Evolutionary conservation across 2,113 vertebrate genomes (phyloP).

Genomic region (Fukomys damarensis): DNA sequence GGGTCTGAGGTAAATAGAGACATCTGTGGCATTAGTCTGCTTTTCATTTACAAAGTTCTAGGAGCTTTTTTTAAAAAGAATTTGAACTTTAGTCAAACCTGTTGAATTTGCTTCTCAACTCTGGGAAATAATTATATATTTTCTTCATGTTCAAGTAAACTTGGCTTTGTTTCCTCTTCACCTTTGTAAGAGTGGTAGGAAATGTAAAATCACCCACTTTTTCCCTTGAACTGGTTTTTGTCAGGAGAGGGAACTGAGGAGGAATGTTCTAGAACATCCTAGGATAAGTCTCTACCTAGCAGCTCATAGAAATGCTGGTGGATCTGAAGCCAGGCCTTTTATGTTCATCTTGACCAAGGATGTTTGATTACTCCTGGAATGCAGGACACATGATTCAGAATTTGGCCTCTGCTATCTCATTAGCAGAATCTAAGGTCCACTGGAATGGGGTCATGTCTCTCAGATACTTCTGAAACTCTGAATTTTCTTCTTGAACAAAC

Average conservation of each 20-base stretch:
- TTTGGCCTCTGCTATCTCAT: not conserved
- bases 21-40: slow-evolving; percentile 61
- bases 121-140: not conserved
- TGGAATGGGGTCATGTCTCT: not conserved
- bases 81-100: slow-evolving; percentile 34
- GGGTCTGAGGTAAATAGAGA: slow-evolving; percentile 62
- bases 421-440: not conserved
- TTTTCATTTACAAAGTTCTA: slow-evolving; percentile 69
- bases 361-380: not conserved
- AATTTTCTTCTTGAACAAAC: not conserved
- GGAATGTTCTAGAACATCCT: not conserved
- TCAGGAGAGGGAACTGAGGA: not conserved
- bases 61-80: slow-evolving; percentile 47
- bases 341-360: not conserved
- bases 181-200: not conserved
- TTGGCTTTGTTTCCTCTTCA: not conserved
- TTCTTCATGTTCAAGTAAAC: not conserved
- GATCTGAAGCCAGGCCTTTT: not conserved
- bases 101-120: not conserved
- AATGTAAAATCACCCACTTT: not conserved
- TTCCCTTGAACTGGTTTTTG: not conserved
- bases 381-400: not conserved
- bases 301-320: not conserved
- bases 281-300: not conserved
- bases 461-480: not conserved